Conservation (phyloP, 2,888 invertebrate genomes). For the Seladonia tumulorum region DNA sequence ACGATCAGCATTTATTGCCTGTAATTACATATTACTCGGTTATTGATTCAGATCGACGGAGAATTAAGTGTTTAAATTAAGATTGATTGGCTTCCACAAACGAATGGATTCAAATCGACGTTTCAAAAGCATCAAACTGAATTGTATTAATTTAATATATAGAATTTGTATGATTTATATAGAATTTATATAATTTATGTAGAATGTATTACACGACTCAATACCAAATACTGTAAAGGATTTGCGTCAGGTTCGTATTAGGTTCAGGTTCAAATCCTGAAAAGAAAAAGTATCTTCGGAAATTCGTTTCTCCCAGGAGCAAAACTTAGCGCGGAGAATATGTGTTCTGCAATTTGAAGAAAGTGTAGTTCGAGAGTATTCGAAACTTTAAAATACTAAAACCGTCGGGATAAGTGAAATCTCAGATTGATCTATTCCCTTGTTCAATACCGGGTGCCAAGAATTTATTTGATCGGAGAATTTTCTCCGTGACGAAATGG, state of each 20-base stretch:
- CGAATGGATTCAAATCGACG: not conserved
- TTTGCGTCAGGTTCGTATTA: not conserved
- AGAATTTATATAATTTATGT: too few species aligned
- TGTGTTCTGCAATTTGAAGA: not conserved
- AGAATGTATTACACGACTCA: not conserved
- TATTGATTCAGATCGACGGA: slow-evolving; percentile 1
- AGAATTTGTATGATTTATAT: not conserved
- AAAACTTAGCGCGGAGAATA: not conserved
- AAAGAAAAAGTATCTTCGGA: not conserved
- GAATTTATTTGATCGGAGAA: slow-evolving; percentile 15
- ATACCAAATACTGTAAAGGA: not conserved
- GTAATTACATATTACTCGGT: not conserved
- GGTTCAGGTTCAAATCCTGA: not conserved
- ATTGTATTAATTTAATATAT: not conserved
- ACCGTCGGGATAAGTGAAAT: not conserved
- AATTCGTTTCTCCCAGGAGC: not conserved
- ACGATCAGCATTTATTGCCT: not conserved
- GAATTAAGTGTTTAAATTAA: not conserved
- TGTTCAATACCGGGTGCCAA: not conserved
- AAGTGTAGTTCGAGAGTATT: not conserved
- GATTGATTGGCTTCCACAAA: slow-evolving; percentile 1
- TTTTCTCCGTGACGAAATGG: slow-evolving; percentile 11
- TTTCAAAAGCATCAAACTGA: not conserved
- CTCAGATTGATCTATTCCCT: not conserved
- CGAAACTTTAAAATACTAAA: not conserved